Evolutionary conservation across 2,797 vertebrate genomes (phyloP).

Genomic region (Coilia nasus): DNA sequence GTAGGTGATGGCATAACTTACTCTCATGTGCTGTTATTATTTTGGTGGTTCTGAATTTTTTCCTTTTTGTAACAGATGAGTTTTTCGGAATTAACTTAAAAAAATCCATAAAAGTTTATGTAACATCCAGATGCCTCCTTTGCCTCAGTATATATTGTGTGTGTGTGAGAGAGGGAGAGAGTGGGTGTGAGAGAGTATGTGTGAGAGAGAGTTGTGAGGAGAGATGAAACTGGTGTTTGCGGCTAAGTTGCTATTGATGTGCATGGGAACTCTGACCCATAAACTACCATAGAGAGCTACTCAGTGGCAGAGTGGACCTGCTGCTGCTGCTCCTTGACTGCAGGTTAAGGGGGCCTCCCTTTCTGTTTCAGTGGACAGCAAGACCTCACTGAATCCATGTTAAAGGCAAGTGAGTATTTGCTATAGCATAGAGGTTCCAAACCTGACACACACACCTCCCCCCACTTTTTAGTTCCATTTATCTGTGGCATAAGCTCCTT

Average conservation of each 20-base stretch:
- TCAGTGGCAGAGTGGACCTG: neutral
- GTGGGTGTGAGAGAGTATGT: too few species aligned
- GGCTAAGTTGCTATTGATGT: neutral
- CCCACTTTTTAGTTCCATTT: too few species aligned
- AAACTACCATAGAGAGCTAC: neutral
- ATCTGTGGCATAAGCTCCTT: too few species aligned
- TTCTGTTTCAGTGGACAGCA: neutral
- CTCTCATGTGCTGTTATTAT: too few species aligned
- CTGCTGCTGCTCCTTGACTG: neutral
- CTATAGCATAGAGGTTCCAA: neutral
- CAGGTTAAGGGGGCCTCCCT: neutral
- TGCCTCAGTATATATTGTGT: neutral
- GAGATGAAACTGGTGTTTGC: neutral
- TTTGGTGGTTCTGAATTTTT: too few species aligned
- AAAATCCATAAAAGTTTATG: constrained; percentile 53
- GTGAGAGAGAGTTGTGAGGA: neutral
- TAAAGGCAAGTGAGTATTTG: neutral
- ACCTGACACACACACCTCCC: too few species aligned
- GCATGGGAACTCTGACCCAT: neutral
- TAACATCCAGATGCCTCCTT: constrained; percentile 38
- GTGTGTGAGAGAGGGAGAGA: too few species aligned
- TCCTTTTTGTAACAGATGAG: too few species aligned
- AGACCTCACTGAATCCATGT: neutral
- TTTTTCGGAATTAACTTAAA: constrained; percentile 60
- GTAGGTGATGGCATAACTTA: too few species aligned